A percentile compares a stretch with the other conserved stretches of the same genome.
phyloP scores from a whole-genome alignment of 2,888 invertebrate genomes.

The Drosophila emarginata region DNA sequence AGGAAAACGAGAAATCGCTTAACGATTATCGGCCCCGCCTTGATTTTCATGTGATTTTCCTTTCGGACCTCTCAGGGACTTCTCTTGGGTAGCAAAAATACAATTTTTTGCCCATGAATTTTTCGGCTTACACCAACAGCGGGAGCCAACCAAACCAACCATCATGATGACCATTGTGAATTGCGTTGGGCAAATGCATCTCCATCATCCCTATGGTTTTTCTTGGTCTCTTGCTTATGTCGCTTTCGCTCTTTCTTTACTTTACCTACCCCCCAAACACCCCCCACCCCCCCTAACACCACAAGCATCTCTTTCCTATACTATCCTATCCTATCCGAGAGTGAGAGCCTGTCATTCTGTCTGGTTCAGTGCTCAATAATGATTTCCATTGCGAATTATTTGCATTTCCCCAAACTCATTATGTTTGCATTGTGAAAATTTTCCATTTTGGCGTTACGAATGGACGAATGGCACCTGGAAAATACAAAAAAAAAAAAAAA shows the following conservation, averaged over 20 bases:
- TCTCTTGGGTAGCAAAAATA: constrained; percentile 7
- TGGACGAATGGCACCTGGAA: constrained; percentile 26
- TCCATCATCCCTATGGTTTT: neutral
- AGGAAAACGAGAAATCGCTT: constrained; percentile 37
- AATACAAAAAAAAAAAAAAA: neutral
- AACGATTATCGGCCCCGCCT: constrained; percentile 39
- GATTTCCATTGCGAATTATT: constrained; percentile 70
- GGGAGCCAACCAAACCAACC: neutral
- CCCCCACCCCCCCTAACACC: neutral
- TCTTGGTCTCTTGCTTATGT: neutral
- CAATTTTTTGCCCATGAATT: constrained; percentile 42
- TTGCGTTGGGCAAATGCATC: constrained; percentile 10
- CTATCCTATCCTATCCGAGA: neutral
- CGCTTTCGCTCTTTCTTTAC: neutral
- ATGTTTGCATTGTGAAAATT: constrained; percentile 66
- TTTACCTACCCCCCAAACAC: too few relatives aligned
- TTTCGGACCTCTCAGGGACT: constrained; percentile 4
- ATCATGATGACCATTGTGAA: constrained; percentile 42
- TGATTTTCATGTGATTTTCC: constrained; percentile 1
- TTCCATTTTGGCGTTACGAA: constrained; percentile 20
- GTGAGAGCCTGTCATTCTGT: constrained; percentile 19
- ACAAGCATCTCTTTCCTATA: neutral
- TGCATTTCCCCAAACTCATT: constrained; percentile 72
- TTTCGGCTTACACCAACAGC: constrained; percentile 22
- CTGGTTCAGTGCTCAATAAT: constrained; percentile 67